These are phyloP conservation scores for Falco columbarius DNA, from an alignment of 2,797 vertebrate genomes.

Conservation along the genomic window DNA sequence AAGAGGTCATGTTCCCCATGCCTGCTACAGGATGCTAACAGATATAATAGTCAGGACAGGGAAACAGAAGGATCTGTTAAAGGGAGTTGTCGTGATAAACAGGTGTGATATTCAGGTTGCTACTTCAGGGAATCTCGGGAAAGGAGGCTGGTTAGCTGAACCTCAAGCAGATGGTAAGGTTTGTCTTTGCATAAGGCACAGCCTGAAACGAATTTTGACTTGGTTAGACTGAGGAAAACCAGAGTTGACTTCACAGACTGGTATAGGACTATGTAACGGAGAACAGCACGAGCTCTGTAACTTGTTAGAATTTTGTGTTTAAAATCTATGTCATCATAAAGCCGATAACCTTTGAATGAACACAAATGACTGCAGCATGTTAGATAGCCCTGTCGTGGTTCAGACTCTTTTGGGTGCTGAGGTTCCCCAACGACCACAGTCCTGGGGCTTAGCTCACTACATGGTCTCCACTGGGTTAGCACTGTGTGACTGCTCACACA, in stretches of 20 bases:
- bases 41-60: constrained; percentile 55
- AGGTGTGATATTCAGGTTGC: constrained; percentile 66
- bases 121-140: constrained; percentile 32
- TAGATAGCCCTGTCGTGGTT: neutral
- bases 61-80: constrained; percentile 54
- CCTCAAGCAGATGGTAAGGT: constrained; percentile 52
- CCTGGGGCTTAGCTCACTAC: neutral
- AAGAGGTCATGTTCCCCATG: constrained; percentile 26
- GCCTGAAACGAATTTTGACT: constrained; percentile 18
- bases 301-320: neutral
- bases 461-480: neutral
- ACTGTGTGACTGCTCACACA: neutral
- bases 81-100: constrained; percentile 65
- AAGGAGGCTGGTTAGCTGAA: constrained; percentile 27
- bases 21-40: constrained; percentile 36
- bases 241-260: neutral
- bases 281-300: neutral
- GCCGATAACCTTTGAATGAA: neutral
- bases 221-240: neutral
- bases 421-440: neutral
- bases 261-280: neutral
- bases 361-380: neutral
- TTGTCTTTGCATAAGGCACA: constrained; percentile 27
- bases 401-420: neutral
- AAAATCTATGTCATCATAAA: neutral